These are phyloP conservation scores for Rallus limicola DNA, from an alignment of 2,113 vertebrate genomes.

Conservation along the genomic window DNA sequence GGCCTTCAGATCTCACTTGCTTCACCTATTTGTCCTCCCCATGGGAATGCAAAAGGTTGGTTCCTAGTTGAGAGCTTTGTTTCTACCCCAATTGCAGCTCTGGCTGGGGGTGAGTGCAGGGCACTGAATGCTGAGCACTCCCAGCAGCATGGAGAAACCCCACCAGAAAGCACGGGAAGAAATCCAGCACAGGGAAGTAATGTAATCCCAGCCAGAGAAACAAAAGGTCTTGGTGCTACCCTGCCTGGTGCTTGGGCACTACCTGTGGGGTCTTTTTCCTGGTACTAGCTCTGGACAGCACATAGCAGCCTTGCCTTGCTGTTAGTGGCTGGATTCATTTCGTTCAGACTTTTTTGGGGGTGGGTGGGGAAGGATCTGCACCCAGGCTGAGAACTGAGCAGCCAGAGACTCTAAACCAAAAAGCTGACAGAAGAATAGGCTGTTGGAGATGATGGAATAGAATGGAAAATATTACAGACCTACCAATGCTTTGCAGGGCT, in stretches of 20 bases:
- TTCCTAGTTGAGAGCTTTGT: background rate
- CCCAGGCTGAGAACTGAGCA: background rate
- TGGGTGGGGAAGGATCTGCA: background rate
- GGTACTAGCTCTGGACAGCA: fast-evolving
- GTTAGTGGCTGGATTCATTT: background rate
- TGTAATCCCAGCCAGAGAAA: background rate
- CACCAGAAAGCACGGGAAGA: fast-evolving
- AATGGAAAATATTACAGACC: background rate
- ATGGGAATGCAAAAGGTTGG: background rate
- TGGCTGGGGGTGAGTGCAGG: background rate
- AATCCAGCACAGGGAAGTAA: background rate
- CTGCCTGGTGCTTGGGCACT: background rate
- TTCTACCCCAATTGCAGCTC: background rate
- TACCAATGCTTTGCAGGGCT: background rate
- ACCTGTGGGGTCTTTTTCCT: background rate
- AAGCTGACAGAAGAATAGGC: background rate
- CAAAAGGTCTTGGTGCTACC: background rate
- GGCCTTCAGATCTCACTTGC: background rate
- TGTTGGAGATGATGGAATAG: background rate
- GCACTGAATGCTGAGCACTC: background rate
- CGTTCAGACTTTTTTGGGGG: background rate
- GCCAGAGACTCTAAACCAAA: background rate
- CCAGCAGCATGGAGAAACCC: fast-evolving
- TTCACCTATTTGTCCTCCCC: background rate
- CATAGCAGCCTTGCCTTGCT: background rate